These are phyloP conservation scores for Pyrgilauda ruficollis DNA, from an alignment of 2,113 vertebrate species.

Conservation along the genomic window DNA sequence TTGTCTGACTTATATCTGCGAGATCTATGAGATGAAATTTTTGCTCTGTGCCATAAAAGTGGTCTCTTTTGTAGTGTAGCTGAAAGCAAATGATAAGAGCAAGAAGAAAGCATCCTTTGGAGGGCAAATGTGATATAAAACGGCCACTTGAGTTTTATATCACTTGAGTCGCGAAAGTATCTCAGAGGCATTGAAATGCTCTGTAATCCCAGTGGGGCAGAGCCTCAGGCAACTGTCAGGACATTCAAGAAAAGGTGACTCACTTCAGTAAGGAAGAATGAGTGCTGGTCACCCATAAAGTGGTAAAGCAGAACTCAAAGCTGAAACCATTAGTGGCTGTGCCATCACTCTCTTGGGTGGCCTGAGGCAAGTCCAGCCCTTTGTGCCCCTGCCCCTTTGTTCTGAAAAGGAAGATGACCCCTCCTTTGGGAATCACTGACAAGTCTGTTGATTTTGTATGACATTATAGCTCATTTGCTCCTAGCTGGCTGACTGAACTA, in stretches of 20 bases:
- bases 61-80: background rate
- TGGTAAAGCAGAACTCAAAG: background rate
- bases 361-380: background rate
- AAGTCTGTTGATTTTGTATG: background rate
- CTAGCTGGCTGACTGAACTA: background rate
- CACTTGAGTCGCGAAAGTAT: background rate
- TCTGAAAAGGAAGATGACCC: background rate
- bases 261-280: background rate
- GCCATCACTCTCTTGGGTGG: background rate
- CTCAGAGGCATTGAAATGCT: background rate
- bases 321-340: background rate
- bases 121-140: background rate
- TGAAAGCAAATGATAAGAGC: background rate
- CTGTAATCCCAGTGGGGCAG: background rate
- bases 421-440: background rate
- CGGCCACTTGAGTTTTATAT: no score
- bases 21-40: background rate
- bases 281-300: background rate
- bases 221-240: background rate
- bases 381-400: background rate
- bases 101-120: background rate
- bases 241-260: background rate
- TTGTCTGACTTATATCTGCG: background rate
- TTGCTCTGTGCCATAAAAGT: background rate
- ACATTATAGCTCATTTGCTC: background rate